A percentile compares a stretch with the other conserved stretches of the same genome.
Conservation (phyloP, 1,140 invertebrate genomes). For the Drosophila auraria region DNA sequence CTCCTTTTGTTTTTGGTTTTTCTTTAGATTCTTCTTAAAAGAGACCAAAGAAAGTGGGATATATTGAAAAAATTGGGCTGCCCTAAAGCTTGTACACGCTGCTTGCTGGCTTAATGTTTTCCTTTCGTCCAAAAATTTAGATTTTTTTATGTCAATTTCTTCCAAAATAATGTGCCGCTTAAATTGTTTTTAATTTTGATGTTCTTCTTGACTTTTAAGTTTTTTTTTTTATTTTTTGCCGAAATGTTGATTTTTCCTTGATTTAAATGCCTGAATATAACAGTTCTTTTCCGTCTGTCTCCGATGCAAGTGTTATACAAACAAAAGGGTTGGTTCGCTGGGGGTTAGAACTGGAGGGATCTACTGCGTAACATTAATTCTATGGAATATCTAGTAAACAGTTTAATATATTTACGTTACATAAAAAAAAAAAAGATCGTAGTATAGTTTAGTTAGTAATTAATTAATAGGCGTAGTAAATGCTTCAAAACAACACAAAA, state of each 20-base stretch:
- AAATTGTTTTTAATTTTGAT: slow-evolving; percentile 46
- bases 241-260: slow-evolving; percentile 74
- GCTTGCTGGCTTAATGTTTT: slow-evolving; percentile 38
- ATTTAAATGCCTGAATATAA: slow-evolving; percentile 55
- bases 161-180: slow-evolving; percentile 45
- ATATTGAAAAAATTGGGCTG: slow-evolving; percentile 48
- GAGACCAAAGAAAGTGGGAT: slow-evolving; percentile 36
- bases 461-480: slow-evolving; percentile 41
- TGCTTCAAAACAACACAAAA: slow-evolving; percentile 58
- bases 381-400: slow-evolving; percentile 49
- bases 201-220: slow-evolving; percentile 44
- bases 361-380: slow-evolving; percentile 37
- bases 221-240: slow-evolving; percentile 57
- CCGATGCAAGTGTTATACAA: slow-evolving; percentile 72
- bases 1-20: slow-evolving; percentile 25
- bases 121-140: slow-evolving; percentile 44
- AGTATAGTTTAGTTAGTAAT: slow-evolving; percentile 39
- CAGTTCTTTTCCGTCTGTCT: slow-evolving; percentile 40
- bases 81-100: slow-evolving; percentile 53
- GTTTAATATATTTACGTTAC: slow-evolving; percentile 50
- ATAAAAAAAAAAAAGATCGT: slow-evolving; percentile 44
- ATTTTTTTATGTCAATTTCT: slow-evolving; percentile 24
- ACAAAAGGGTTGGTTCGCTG: slow-evolving; percentile 50
- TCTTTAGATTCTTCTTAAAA: slow-evolving; percentile 39
- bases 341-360: slow-evolving; percentile 7